Base-by-base conservation (phyloP, 2,113 vertebrate species). In the Pseudorasbora parva region DNA sequence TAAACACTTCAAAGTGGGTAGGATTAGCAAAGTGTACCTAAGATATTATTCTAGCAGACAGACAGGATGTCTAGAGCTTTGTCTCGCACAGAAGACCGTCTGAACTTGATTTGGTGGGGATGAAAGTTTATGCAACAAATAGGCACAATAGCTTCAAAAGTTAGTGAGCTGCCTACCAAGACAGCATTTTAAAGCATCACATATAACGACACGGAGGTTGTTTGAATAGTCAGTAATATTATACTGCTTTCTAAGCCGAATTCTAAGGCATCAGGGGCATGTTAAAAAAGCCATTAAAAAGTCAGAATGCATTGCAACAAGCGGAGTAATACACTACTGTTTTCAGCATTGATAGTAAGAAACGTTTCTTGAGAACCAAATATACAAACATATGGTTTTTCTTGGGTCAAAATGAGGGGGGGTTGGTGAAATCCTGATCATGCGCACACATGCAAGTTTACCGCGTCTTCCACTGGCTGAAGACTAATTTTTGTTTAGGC, bases 1-100 rank as follows among this genome's bases (percentile, higher is more conserved):
- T 17, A 59, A 60, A 78, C 75, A 78, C 33, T 78, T 60, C 12
- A 78, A 43, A 78, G 75, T 10, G 37, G 7, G 11, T 23, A 45
- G 56, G 56, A 78, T 78, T 60, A 45, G 12, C 12, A 43, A 78
- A 77, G 30, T 23, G 11, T 41, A 57, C 27, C 5, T 4, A 78
- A 60, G n/a, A 60, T 60, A n/a, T 43, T 60, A 15, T 14, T 15
- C 14, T 4, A 41, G 12, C 8, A 23, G 56, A 60, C 56, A 77
- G 11, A 77, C 30, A 59, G 33, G 68, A n/a, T 5, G 68, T 23
- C 10, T 71, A 54, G 54, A 25, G 54, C 75, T 78, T 59, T 41
- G 75, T 14, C 54, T 59, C 19, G 0, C n/a, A 59, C 75, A 43
- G 33, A 78, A 43, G 21, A 59, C 2, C 11, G 56, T 33, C 8